Evolutionary conservation across 2,797 vertebrate species (phyloP).

Genomic region (Gambelia wislizenii): DNA sequence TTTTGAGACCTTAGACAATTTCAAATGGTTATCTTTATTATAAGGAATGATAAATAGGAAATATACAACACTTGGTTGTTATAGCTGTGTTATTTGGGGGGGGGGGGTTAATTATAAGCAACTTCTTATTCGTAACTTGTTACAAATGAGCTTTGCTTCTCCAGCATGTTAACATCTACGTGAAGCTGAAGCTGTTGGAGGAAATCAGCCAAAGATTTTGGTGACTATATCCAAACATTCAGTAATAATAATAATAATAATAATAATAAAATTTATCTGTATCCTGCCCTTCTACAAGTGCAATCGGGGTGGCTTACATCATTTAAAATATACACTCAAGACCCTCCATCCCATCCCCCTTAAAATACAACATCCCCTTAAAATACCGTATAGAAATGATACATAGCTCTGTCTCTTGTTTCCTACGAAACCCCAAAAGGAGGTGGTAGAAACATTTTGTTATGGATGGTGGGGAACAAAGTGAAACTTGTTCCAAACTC

Average conservation of each 20-base stretch:
- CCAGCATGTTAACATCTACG: not conserved
- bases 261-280: no score
- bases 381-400: not conserved
- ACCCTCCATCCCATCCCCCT: no score
- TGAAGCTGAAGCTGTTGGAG: not conserved
- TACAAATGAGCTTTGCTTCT: not conserved
- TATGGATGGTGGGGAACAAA: not conserved
- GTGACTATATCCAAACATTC: not conserved
- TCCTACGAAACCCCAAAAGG: not conserved
- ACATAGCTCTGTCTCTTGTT: not conserved
- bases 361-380: no score
- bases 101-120: not conserved
- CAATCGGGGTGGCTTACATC: no score
- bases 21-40: not conserved
- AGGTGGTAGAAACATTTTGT: not conserved
- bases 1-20: not conserved
- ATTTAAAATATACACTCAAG: no score
- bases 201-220: not conserved
- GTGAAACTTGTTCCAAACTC: not conserved
- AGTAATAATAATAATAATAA: no score
- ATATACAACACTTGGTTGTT: not conserved
- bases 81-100: not conserved
- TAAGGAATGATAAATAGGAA: not conserved
- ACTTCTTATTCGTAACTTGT: not conserved
- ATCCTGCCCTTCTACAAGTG: no score